Evolutionary conservation across 1,140 invertebrate genomes (phyloP), one percentile per base, ranked within the genome.

Genomic region (Pentalonia nigronervosa): DNA sequence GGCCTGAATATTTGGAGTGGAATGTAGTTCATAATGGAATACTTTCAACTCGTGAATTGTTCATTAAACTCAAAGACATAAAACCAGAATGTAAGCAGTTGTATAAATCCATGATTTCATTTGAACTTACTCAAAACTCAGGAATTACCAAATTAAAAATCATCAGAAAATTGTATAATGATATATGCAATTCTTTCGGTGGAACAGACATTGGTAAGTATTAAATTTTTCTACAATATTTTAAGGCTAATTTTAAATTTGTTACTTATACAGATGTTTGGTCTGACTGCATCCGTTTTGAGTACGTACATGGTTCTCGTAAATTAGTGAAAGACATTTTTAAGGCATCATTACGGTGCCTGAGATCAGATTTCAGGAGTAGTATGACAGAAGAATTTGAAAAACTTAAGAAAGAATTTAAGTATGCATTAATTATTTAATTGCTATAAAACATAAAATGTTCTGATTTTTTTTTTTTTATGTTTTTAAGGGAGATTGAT

Each of bases 1-100:
- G 90, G 23, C 90, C 90, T 25, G 14, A 47, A 76, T 91, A 91
- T 45, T 50, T 91, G 2, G 90, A 83, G 34, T 91, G 90, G 90
- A 81, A 45, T 17, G 41, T 83, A 81, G n/a, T 91, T 81, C 90
- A 91, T 1, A 50, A 91, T 76, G 90, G 90, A 20, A 34, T 91
- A 48, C 60, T 91, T 36, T 30, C 60, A n/a, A n/a, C 90, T 34
- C 60, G 90, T 20, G 90, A 91, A 48, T 25, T 91, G 60, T 91
- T 91, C 17, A 47, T 23, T 2, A 76, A 91, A 48, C 34, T 91
- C 11, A 83, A 48, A 76, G 30, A 25, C 20, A 34, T 91, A 48
- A 17, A 91, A 48, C 90, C 90, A 48, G 47, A 34, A 17, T 91
- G 90, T 21, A 76, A 48, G 48, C 30, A 91, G 2, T 34, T 91